Percentiles rank a stretch among this genome's conserved stretches.
phyloP scores from a whole-genome alignment of 2,797 vertebrate species.

The Nothura maculosa region DNA sequence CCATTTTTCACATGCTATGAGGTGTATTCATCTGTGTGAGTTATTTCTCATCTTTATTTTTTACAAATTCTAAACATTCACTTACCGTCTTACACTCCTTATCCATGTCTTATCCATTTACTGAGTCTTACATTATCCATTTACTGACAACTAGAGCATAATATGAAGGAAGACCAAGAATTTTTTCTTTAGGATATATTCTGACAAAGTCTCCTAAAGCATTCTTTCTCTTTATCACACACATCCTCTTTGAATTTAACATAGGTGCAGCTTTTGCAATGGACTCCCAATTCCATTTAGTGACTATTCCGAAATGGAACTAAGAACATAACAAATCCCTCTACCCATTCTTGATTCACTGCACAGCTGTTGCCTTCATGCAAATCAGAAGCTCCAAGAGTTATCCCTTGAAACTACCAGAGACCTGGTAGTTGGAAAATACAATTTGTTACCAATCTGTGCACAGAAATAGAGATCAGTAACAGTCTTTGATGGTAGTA shows the following conservation, averaged over 20 bases:
- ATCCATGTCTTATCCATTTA: too few relatives aligned
- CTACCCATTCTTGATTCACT: not conserved
- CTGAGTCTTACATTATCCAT: not conserved
- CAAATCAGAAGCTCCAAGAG: conserved; percentile 10
- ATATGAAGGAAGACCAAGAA: not conserved
- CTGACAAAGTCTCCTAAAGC: not conserved
- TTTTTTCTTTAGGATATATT: not conserved
- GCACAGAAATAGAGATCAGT: not conserved
- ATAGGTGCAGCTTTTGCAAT: not conserved
- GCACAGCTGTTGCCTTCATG: not conserved
- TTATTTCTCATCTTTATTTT: not conserved
- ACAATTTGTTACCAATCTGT: not conserved
- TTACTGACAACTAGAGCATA: not conserved
- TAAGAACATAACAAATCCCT: not conserved
- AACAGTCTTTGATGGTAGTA: not conserved
- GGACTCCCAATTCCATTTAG: not conserved
- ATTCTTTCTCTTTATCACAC: rapidly evolving
- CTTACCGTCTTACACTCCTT: too few relatives aligned
- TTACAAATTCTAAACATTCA: not conserved
- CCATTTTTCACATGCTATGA: not conserved
- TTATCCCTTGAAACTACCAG: not conserved
- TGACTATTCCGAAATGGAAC: not conserved
- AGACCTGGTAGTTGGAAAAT: not conserved
- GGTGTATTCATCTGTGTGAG: not conserved
- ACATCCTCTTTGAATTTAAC: not conserved